Evolutionary conservation across 1,140 invertebrate genomes (phyloP).

Genomic region (Cydia amplana): DNA sequence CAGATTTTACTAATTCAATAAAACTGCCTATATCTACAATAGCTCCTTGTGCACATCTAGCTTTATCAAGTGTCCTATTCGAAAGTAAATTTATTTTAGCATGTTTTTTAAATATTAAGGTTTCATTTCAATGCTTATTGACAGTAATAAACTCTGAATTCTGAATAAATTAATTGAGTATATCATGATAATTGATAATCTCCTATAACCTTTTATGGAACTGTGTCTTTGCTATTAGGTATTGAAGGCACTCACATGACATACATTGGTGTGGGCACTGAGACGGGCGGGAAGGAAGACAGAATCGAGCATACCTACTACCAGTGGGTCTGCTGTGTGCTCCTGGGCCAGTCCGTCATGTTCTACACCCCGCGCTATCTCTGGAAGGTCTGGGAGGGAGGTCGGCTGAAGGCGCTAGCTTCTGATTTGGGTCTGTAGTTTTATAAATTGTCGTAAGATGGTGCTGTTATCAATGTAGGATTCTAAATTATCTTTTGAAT

Average conservation of each 20-base stretch:
- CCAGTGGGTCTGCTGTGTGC: constrained; percentile 92
- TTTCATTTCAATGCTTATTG: no score
- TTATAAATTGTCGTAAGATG: constrained; percentile 1
- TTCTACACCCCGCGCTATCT: constrained; percentile 88
- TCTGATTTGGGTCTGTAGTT: constrained; percentile 58
- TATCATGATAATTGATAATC: no score
- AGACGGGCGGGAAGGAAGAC: constrained; percentile 72
- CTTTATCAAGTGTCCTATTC: no score
- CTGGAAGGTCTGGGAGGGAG: constrained; percentile 89
- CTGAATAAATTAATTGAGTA: no score
- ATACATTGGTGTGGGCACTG: constrained; percentile 65
- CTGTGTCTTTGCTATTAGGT: constrained; percentile 39
- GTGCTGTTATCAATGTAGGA: constrained; percentile 1
- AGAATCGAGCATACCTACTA: constrained; percentile 89
- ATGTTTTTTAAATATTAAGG: no score
- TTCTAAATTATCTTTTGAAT: no score
- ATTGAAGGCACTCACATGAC: constrained; percentile 60
- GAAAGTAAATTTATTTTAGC: no score
- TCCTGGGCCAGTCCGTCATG: constrained; percentile 88
- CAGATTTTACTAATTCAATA: no score
- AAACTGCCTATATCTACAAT: no score
- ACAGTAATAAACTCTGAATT: no score
- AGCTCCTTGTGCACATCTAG: no score
- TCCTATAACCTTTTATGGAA: not conserved
- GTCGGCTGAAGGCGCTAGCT: constrained; percentile 68